Percentiles rank a stretch among this genome's conserved stretches.
Conservation (phyloP, 2,797 vertebrate species). For the Tapera naevia region DNA sequence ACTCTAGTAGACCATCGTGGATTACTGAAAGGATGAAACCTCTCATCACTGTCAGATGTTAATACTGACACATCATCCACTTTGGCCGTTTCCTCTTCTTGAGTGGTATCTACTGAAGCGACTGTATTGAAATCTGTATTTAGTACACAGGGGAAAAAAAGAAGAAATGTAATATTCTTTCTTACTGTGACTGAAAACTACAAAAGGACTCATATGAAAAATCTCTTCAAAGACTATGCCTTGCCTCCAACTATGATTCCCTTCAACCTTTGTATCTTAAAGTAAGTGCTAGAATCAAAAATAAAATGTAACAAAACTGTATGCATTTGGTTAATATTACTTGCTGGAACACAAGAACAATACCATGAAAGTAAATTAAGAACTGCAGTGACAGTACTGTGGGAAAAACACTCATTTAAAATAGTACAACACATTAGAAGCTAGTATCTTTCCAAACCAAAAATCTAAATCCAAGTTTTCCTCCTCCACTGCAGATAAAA, state of each 20-base stretch:
- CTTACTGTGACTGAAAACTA: background rate
- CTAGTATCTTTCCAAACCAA: background rate
- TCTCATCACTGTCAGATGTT: constrained; percentile 73
- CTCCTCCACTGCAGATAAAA: background rate
- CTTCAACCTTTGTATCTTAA: background rate
- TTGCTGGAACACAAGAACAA: background rate
- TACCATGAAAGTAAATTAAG: background rate
- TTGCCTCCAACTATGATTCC: background rate
- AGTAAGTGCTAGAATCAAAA: background rate
- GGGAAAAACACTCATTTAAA: background rate
- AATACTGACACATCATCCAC: constrained; percentile 84
- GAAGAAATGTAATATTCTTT: background rate
- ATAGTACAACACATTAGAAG: background rate
- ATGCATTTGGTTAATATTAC: background rate
- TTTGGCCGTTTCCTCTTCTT: constrained; percentile 83
- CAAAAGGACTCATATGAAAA: background rate
- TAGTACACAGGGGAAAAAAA: background rate
- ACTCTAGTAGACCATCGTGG: constrained; percentile 89
- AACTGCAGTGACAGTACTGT: background rate
- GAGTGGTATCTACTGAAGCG: constrained; percentile 79
- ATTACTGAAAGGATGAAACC: constrained; percentile 80
- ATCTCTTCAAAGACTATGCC: background rate
- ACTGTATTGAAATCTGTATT: constrained; percentile 79
- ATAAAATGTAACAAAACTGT: background rate
- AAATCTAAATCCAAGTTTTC: background rate